Percentiles rank a stretch among this genome's conserved stretches.
Conservation (phyloP, 2,888 invertebrate species). For the Hirtodrosophila alboralis region DNA sequence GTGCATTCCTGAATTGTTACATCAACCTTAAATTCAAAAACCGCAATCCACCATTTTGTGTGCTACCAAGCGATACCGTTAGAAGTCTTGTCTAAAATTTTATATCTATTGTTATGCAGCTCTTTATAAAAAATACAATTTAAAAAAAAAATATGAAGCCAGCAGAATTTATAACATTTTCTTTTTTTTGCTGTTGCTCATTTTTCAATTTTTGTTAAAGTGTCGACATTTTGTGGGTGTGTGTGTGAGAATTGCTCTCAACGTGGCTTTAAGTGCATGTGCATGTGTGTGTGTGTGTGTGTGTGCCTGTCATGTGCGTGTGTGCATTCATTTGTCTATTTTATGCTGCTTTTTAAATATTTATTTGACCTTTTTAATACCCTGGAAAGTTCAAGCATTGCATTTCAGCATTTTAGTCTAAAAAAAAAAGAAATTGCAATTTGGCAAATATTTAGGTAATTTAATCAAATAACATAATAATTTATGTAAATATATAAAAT, state of each 20-base stretch:
- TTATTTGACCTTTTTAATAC: constrained; percentile 38
- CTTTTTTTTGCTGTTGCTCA: constrained; percentile 24
- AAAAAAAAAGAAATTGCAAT: too few relatives aligned
- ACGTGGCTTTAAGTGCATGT: neutral
- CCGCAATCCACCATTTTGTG: too few relatives aligned
- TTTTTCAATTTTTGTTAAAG: constrained; percentile 51
- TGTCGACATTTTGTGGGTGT: constrained; percentile 4
- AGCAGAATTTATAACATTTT: constrained; percentile 42
- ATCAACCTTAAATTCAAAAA: neutral
- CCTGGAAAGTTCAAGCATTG: neutral
- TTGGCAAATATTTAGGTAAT: too few relatives aligned
- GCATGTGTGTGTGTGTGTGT: neutral
- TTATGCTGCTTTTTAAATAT: constrained; percentile 53
- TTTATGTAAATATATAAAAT: too few relatives aligned
- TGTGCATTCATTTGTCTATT: constrained; percentile 31
- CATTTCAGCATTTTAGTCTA: too few relatives aligned
- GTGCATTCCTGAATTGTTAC: neutral
- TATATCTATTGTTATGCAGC: constrained; percentile 24
- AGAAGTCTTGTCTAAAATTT: too few relatives aligned
- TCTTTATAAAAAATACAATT: constrained; percentile 4
- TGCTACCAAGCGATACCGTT: too few relatives aligned
- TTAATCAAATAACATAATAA: too few relatives aligned
- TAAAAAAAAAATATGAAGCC: constrained; percentile 7
- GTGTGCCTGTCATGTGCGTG: constrained; percentile 10
- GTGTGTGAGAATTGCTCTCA: neutral